Base-by-base conservation (phyloP, 2,888 invertebrate species). In the Idaea aversata region DNA sequence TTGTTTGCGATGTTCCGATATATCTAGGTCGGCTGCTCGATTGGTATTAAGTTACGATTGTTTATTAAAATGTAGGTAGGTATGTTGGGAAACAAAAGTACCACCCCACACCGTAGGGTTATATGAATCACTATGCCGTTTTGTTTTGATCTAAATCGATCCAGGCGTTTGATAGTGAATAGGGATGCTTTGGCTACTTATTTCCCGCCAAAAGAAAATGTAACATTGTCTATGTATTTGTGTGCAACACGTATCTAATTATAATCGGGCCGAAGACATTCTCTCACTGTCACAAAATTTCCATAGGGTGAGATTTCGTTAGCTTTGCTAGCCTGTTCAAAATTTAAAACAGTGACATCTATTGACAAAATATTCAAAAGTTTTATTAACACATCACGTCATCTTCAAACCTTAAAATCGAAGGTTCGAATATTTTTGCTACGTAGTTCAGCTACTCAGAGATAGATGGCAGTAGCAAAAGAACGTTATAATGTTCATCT, bases 1-100 rank as follows among this genome's bases (percentile, higher is more conserved):
- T 85, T 25, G 82, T 85, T 84, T 84, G 84, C 83, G 83, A 80
- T 47, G 13, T 47, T 47, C 47, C 68, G 72, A 72, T 61, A 66
- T 74, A 59, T 35, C 62, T 65, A 61, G 58, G 35, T 15, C 57
- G n/a, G 5, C 34, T 15, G 58, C 15, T 15, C 57, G n/a, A 10
- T 58, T 15, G n/a, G 38, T 57, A 61, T 13, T 5, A 15, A 34
- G 10, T 47, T 47, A 47, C 47, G 3, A 47, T 47, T 6, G 47
- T 47, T 47, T 10, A 47, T 47, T 47, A 47, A 47, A 13, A 47
- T 13, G 47, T 47, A 47, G 10, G 5, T 36, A 36, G 10, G 47
- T 47, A 47, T 4, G 7, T 38, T 6, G 6, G 38, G n/a, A n/a
- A 10, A 38, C 36, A 36, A 4, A 5, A 36, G 7, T 38, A 10